Conservation (phyloP, 1,140 invertebrate genomes). For the Micrasema longulum region DNA sequence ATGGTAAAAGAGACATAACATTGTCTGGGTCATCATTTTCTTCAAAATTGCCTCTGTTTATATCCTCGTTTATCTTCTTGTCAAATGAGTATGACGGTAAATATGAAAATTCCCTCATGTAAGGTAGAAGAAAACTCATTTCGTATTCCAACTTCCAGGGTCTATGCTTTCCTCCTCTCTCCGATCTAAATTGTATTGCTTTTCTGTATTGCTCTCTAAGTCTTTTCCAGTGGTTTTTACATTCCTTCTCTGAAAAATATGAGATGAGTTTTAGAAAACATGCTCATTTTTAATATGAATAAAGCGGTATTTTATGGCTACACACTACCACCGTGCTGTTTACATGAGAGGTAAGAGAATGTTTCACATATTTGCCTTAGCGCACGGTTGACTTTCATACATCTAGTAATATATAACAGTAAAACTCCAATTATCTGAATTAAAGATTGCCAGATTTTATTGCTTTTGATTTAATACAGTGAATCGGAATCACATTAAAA, state of each 20-base stretch:
- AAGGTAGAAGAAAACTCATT: conserved; percentile 12
- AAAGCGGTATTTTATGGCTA: no score
- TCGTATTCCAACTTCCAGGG: conserved; percentile 19
- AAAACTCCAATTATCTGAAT: no score
- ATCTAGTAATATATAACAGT: no score
- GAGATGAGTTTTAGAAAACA: no score
- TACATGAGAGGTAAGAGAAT: no score
- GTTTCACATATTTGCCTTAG: no score
- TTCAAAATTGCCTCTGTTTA: neutral
- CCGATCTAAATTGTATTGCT: conserved; percentile 15
- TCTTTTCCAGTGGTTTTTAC: conserved; percentile 5
- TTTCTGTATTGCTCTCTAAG: conserved; percentile 13
- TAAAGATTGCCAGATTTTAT: no score
- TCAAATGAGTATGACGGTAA: conserved; percentile 2
- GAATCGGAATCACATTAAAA: no score
- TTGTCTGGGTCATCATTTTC: neutral
- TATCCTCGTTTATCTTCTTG: neutral
- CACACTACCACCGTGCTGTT: no score
- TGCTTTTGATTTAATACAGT: no score
- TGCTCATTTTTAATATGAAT: no score
- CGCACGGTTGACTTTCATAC: no score
- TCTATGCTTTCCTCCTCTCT: neutral
- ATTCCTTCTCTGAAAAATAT: conserved; percentile 11
- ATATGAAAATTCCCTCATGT: conserved; percentile 11
- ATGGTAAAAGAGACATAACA: neutral